Evolutionary conservation across 2,888 invertebrate species (phyloP).

Genomic region (Acholoe squamosa): DNA sequence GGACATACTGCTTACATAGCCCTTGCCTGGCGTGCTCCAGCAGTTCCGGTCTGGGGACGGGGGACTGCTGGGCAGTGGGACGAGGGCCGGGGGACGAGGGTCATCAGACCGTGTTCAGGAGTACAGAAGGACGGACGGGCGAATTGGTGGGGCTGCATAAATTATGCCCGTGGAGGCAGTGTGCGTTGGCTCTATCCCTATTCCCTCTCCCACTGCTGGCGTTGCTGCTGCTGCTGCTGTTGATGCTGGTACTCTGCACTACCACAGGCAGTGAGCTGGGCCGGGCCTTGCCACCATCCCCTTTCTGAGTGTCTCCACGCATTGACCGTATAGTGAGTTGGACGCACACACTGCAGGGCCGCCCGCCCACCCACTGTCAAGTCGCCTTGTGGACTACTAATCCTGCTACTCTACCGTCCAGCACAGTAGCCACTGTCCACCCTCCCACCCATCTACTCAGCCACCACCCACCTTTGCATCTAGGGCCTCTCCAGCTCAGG

Average conservation of each 20-base stretch:
- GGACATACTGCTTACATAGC: too few species aligned
- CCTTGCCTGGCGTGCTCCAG: too few species aligned
- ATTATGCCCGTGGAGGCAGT: conserved; percentile 7
- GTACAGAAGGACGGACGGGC: too few species aligned
- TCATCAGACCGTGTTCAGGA: too few species aligned
- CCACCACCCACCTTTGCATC: too few species aligned
- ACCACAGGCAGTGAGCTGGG: background rate
- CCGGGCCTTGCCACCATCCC: conserved; percentile 8
- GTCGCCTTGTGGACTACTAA: background rate
- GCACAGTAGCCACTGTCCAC: background rate
- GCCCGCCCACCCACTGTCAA: background rate
- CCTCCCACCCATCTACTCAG: background rate
- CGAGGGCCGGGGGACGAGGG: too few species aligned
- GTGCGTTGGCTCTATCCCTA: background rate
- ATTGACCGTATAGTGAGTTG: conserved; percentile 20
- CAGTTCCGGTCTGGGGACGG: too few species aligned
- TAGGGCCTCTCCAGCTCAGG: too few species aligned
- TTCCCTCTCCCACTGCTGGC: background rate
- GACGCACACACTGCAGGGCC: background rate
- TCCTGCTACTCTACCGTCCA: background rate
- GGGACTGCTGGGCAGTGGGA: too few species aligned
- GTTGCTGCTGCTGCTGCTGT: background rate
- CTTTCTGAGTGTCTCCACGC: background rate
- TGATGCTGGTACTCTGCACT: background rate
- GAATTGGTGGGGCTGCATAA: conserved; percentile 45